Evolutionary conservation across 2,113 vertebrate genomes (phyloP).

Genomic region (Pica pica): DNA sequence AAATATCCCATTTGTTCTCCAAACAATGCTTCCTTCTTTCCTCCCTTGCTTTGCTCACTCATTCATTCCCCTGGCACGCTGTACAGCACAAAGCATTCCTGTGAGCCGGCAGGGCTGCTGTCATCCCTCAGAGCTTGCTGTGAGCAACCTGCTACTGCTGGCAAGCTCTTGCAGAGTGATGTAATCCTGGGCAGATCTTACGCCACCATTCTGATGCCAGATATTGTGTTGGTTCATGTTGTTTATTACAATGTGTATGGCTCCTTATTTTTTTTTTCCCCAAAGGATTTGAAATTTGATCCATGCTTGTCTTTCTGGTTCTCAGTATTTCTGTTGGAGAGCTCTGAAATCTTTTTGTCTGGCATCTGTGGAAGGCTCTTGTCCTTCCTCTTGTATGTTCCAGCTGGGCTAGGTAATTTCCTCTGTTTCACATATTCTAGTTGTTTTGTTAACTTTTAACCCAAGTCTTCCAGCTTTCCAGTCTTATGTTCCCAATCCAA

Average conservation of each 20-base stretch:
- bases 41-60: not conserved
- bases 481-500: not conserved
- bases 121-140: conserved; percentile 16
- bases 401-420: conserved; percentile 11
- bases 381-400: not conserved
- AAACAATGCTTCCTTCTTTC: conserved; percentile 46
- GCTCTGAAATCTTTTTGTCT: not conserved
- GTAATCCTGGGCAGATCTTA: conserved; percentile 19
- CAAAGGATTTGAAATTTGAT: not conserved
- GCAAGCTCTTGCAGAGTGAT: conserved; percentile 10
- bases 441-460: conserved; percentile 18
- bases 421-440: not conserved
- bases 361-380: not conserved
- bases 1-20: not conserved
- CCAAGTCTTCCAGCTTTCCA: not conserved
- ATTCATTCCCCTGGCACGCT: not conserved
- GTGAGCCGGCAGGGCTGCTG: conserved; percentile 13
- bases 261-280: not conserved
- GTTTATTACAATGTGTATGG: not conserved
- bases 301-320: not conserved
- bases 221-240: not conserved
- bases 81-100: conserved; percentile 47
- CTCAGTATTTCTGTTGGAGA: not conserved
- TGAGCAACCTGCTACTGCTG: conserved; percentile 56
- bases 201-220: conserved; percentile 8